These are phyloP conservation scores for Candidula unifasciata DNA, from an alignment of 2,888 invertebrate species.

Conservation along the genomic window DNA sequence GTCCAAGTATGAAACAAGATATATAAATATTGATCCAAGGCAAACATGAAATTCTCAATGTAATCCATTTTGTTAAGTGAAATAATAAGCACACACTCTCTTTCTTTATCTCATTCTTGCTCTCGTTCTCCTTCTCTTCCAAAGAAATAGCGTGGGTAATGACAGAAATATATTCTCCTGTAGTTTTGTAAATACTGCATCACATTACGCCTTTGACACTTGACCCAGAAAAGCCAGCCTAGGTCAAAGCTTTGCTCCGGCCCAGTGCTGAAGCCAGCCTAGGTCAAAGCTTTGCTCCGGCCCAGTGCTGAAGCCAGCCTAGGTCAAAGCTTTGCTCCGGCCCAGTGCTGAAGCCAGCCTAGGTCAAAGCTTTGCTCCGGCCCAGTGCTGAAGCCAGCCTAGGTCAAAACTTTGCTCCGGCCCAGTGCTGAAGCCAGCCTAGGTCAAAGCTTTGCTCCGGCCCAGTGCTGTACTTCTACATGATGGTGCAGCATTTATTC, in stretches of 20 bases:
- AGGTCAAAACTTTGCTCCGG: too few relatives aligned
- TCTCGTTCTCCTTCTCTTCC: too few relatives aligned
- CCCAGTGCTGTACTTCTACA: conserved; percentile 16
- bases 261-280: too few relatives aligned
- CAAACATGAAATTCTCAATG: neutral
- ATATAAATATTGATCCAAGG: conserved; percentile 5
- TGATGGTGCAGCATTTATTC: conserved; percentile 50
- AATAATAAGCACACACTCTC: too few relatives aligned
- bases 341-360: neutral
- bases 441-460: too few relatives aligned
- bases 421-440: neutral
- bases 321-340: too few relatives aligned
- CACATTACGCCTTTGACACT: neutral
- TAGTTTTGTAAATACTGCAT: neutral
- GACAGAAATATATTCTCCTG: neutral
- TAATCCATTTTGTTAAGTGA: neutral
- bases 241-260: too few relatives aligned
- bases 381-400: neutral
- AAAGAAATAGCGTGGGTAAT: neutral
- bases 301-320: neutral
- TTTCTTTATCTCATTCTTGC: too few relatives aligned
- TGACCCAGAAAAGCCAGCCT: neutral
- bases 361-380: too few relatives aligned
- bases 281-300: too few relatives aligned
- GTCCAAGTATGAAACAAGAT: neutral